A percentile compares a stretch with the other conserved stretches of the same genome.
These are phyloP conservation scores for Tipula lateralis DNA, from an alignment of 2,888 invertebrate genomes.

Conservation along the genomic window DNA sequence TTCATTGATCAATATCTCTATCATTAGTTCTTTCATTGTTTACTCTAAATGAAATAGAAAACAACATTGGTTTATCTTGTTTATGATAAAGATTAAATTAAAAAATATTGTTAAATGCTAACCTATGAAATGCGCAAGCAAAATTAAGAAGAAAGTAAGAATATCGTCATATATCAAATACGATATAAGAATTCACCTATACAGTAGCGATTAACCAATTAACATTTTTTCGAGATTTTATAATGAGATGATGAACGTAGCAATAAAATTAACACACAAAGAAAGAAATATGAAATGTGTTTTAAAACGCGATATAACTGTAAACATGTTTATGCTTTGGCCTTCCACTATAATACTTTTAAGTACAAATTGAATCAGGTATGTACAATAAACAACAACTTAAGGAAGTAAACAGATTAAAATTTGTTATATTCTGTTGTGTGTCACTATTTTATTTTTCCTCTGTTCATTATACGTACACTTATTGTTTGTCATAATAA, in stretches of 20 bases:
- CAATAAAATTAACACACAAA: not conserved
- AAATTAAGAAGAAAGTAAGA: not conserved
- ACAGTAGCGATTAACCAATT: not conserved
- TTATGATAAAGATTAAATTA: not conserved
- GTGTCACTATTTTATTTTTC: not conserved
- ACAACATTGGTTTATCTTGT: not conserved
- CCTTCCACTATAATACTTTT: not conserved
- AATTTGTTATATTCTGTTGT: not conserved
- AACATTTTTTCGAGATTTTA: no score
- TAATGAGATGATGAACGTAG: no score
- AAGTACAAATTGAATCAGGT: not conserved
- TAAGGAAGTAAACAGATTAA: not conserved
- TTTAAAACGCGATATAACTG: no score
- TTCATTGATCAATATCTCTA: not conserved
- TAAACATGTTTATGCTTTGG: not conserved
- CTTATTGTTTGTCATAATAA: not conserved
- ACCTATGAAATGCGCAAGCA: not conserved
- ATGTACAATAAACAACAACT: not conserved
- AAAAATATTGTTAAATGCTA: not conserved
- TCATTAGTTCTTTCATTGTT: not conserved
- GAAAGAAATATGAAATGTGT: not conserved
- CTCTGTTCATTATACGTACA: not conserved
- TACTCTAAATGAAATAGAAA: slow-evolving; percentile 5
- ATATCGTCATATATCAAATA: not conserved
- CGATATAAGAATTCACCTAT: not conserved